A percentile compares a stretch with the other conserved stretches of the same genome.
Conservation (phyloP, 92 coral and sea anemone genomes). For the Metridium senile region DNA sequence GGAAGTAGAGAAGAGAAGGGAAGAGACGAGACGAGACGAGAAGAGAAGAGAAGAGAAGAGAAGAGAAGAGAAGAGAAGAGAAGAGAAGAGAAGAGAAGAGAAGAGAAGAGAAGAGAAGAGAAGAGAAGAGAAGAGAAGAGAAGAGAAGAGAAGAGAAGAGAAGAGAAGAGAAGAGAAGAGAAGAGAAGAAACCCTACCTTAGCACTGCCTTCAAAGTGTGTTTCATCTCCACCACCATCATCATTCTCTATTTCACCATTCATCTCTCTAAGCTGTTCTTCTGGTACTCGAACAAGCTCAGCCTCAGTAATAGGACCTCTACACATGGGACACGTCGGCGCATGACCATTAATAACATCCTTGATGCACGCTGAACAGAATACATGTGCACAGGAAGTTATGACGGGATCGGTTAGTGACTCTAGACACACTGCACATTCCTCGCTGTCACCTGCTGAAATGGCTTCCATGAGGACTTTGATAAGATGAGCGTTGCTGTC, state of each 20-base stretch:
- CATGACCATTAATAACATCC: constrained; percentile 69
- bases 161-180: background rate
- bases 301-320: constrained; percentile 78
- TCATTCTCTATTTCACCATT: background rate
- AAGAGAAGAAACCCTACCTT: background rate
- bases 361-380: constrained; percentile 75
- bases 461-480: constrained; percentile 61
- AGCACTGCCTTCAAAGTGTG: constrained; percentile 9
- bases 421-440: constrained; percentile 87
- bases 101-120: background rate
- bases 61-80: too few relatives aligned
- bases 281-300: constrained; percentile 64
- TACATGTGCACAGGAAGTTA: constrained; percentile 88
- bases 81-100: too few relatives aligned
- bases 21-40: too few relatives aligned
- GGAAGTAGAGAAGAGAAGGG: too few relatives aligned
- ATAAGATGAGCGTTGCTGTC: constrained; percentile 57
- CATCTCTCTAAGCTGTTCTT: constrained; percentile 13
- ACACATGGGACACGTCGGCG: constrained; percentile 79
- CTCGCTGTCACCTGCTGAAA: constrained; percentile 78
- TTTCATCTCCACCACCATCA: background rate
- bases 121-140: background rate
- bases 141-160: background rate
- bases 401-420: constrained; percentile 76
- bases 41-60: too few relatives aligned